These are phyloP conservation scores for Alligator sinensis DNA, from an alignment of 2,113 vertebrate genomes.

Conservation along the genomic window DNA sequence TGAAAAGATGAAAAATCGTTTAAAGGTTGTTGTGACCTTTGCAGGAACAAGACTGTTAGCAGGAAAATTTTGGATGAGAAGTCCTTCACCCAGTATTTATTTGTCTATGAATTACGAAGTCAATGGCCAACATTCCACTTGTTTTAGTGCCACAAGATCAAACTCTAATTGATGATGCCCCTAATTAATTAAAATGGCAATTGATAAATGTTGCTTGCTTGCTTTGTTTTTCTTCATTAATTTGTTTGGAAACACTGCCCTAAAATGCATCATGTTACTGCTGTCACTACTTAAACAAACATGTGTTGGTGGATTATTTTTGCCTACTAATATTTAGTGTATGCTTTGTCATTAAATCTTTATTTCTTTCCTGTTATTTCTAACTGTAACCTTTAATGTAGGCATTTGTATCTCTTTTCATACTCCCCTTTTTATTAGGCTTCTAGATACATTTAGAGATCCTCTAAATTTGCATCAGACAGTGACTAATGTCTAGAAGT, in stretches of 20 bases:
- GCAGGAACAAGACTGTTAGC: conserved; percentile 7
- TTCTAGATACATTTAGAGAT: conserved; percentile 53
- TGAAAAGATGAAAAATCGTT: conserved; percentile 46
- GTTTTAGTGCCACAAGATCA: conserved; percentile 10
- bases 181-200: conserved; percentile 39
- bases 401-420: conserved; percentile 41
- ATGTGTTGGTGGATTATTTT: conserved; percentile 41
- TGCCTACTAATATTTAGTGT: conserved; percentile 34
- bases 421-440: conserved; percentile 43
- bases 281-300: conserved; percentile 38
- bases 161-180: conserved; percentile 42
- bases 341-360: conserved; percentile 30
- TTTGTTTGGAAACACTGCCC: conserved; percentile 48
- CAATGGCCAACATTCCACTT: conserved; percentile 42
- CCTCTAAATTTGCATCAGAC: conserved; percentile 34
- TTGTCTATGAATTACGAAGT: conserved; percentile 27
- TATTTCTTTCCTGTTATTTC: conserved; percentile 24
- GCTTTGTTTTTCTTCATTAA: conserved; percentile 5
- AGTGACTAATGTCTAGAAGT: conserved; percentile 31
- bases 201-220: conserved; percentile 4
- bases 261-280: conserved; percentile 18
- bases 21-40: conserved; percentile 19
- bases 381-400: conserved; percentile 45
- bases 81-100: neutral
- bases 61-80: neutral